Conservation (phyloP, 2,113 vertebrate genomes). For the Passerina amoena region DNA sequence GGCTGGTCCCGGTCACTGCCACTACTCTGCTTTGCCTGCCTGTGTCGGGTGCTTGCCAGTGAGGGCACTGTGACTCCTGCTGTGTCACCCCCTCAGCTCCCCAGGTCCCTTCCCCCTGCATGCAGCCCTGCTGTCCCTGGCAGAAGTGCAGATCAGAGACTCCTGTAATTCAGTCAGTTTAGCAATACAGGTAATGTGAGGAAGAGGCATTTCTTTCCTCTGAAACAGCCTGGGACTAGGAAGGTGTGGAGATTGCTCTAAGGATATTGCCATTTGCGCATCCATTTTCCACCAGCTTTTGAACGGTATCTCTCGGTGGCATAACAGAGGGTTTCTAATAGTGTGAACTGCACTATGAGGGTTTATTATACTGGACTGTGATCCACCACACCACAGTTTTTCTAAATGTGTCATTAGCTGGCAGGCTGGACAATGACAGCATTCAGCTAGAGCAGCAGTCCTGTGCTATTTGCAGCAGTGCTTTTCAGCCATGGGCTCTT, state of each 20-base stretch:
- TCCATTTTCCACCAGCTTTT: not conserved
- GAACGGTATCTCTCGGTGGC: not conserved
- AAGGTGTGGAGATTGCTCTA: not conserved
- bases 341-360: not conserved
- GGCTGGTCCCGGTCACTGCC: not conserved
- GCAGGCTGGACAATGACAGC: not conserved
- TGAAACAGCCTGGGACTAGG: not conserved
- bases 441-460: not conserved
- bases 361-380: not conserved
- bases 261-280: not conserved
- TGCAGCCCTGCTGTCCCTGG: not conserved
- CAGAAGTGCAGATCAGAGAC: not conserved
- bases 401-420: not conserved
- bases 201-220: not conserved
- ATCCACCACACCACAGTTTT: not conserved
- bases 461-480: not conserved
- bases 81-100: not conserved
- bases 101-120: not conserved
- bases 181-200: not conserved
- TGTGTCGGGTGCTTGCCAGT: not conserved
- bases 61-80: not conserved
- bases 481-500: not conserved
- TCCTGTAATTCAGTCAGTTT: not conserved
- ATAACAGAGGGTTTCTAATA: not conserved
- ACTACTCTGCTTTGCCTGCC: not conserved